Percentiles rank a stretch among this genome's conserved stretches.
phyloP scores from a whole-genome alignment of 2,888 invertebrate species.

The Netelia inedita region DNA sequence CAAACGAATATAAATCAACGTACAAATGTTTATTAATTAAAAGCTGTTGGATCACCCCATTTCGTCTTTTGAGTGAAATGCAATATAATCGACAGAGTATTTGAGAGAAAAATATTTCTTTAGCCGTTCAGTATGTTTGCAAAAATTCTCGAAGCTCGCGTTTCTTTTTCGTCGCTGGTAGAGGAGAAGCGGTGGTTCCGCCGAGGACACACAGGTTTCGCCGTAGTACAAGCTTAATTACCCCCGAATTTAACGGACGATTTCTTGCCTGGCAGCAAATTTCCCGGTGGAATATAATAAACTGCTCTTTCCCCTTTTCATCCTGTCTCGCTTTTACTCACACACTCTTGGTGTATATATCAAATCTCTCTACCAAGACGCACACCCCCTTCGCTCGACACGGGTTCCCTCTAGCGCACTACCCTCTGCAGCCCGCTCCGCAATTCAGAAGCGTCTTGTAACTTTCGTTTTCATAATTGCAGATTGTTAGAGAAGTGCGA shows the following conservation, averaged over 20 bases:
- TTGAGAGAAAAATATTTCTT: background rate
- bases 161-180: background rate
- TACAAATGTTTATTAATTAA: conserved; percentile 41
- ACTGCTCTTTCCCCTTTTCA: conserved; percentile 61
- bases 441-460: conserved; percentile 72
- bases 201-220: conserved; percentile 27
- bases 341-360: conserved; percentile 13
- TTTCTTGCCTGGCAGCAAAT: conserved; percentile 64
- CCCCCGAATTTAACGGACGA: conserved; percentile 66
- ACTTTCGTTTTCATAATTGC: conserved; percentile 75
- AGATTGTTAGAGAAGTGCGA: conserved; percentile 70
- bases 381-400: conserved; percentile 50
- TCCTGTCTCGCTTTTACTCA: conserved; percentile 49
- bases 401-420: conserved; percentile 46
- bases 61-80: background rate
- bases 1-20: conserved; percentile 19
- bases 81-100: conserved; percentile 2
- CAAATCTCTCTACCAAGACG: conserved; percentile 45
- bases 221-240: conserved; percentile 64
- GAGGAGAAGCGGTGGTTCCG: conserved; percentile 6
- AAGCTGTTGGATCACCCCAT: background rate
- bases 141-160: conserved; percentile 30
- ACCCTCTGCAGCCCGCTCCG: conserved; percentile 31
- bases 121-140: background rate
- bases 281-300: conserved; percentile 72